Percentiles rank a stretch among this genome's conserved stretches.
Evolutionary conservation across 2,797 vertebrate genomes (phyloP).

Genomic region (Atherinosoma microstoma): DNA sequence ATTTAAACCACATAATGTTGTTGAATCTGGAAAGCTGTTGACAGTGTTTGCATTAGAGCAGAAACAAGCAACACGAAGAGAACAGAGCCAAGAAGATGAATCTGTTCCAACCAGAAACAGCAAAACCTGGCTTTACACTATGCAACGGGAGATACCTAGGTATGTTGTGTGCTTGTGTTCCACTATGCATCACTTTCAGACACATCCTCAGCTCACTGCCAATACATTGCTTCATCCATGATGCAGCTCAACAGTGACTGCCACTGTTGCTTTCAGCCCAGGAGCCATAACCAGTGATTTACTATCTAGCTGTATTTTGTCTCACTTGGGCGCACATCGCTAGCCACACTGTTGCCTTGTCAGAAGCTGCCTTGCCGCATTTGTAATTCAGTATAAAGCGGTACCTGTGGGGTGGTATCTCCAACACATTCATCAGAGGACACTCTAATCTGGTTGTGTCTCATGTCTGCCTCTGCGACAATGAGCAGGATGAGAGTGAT

Average conservation of each 20-base stretch:
- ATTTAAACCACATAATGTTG: neutral
- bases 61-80: constrained; percentile 2
- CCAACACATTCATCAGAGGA: constrained; percentile 63
- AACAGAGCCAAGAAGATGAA: constrained; percentile 57
- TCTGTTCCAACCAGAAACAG: constrained; percentile 62
- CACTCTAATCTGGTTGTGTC: constrained; percentile 52
- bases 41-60: constrained; percentile 25
- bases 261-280: constrained; percentile 54
- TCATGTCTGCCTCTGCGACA: constrained; percentile 39
- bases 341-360: constrained; percentile 62
- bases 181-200: constrained; percentile 73
- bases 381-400: constrained; percentile 69
- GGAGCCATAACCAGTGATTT: constrained; percentile 74
- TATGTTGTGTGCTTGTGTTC: constrained; percentile 67
- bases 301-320: constrained; percentile 77
- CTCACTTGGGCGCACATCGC: constrained; percentile 70
- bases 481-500: constrained; percentile 57
- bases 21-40: constrained; percentile 13
- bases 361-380: constrained; percentile 58
- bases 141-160: constrained; percentile 57
- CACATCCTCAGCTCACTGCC: constrained; percentile 62
- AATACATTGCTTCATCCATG: constrained; percentile 60
- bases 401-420: constrained; percentile 58
- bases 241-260: constrained; percentile 60
- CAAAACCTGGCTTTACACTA: constrained; percentile 57